Evolutionary conservation across 1,140 invertebrate genomes (phyloP), one percentile per base, ranked within the genome.

Genomic region (Leguminivora glycinivorella): DNA sequence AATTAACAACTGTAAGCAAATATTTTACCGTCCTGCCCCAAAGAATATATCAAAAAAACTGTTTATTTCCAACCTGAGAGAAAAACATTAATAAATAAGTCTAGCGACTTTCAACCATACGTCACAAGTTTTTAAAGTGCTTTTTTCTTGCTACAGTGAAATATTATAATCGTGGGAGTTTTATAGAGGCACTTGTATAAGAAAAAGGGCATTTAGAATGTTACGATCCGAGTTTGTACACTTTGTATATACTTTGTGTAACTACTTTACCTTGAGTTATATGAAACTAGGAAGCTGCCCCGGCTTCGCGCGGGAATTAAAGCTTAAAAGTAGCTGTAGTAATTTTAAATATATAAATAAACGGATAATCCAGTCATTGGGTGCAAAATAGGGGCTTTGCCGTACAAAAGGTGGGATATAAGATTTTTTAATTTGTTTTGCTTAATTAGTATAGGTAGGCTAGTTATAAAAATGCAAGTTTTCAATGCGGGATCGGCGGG

Each of bases 181-280:
- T 63, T 63, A 63, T 63, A 63, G 58, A 52, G 29, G 58, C 26
- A 63, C 25, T 63, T 63, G 26, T 63, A 63, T 29, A 63, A 63
- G 58, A 63, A 63, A 34, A 63, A 63, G 25, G 14, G 25, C 58
- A 63, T 63, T 63, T 63, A 63, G 58, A 34, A 63, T 31, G 58
- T 29, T 63, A 29, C 10, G 58, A 63, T 63, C 34, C 26, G 26
- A 63, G 25, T 63, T 63, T 63, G 58, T 63, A n/a, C n/a, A n/a
- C n/a, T n/a, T n/a, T n/a, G 31, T 63, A 63, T 63, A 63, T 63
- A 29, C 22, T 63, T 63, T 63, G 5, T 29, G 25, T 63, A 63
- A 0, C n/a, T 47, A 47, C 40, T 29, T 63, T 34, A 63, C n/a
- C 4, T 17, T 63, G 29, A 63, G 25, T 29, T 63, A 63, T 63